These are phyloP conservation scores for Nerophis lumbriciformis DNA, from an alignment of 2,113 vertebrate genomes.

Conservation along the genomic window DNA sequence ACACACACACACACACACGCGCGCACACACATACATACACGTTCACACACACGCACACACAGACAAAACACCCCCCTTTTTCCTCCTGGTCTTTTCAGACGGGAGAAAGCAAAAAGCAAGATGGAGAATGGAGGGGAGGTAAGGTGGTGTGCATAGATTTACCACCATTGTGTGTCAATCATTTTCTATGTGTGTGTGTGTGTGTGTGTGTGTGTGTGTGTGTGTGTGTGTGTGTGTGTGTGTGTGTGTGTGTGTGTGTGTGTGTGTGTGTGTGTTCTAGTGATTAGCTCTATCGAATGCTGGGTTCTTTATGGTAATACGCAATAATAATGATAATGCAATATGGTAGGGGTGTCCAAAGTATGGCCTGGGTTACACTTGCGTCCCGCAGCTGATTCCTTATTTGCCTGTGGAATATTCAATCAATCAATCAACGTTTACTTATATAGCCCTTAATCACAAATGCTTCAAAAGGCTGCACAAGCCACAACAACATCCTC, in stretches of 20 bases:
- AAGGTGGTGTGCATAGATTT: slow-evolving; percentile 70
- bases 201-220: slow-evolving; percentile 19
- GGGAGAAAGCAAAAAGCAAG: slow-evolving; percentile 61
- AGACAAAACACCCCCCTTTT: slow-evolving; percentile 35
- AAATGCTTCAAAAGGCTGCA: no score
- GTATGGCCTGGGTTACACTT: not conserved
- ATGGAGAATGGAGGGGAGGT: slow-evolving; percentile 17
- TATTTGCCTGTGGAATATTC: not conserved
- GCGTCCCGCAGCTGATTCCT: not conserved
- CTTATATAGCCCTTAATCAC: no score
- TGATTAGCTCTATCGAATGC: slow-evolving; percentile 11
- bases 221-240: slow-evolving; percentile 14
- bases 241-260: slow-evolving; percentile 31
- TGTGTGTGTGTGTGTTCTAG: slow-evolving; percentile 17
- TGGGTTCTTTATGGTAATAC: not conserved
- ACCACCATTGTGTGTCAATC: slow-evolving; percentile 78
- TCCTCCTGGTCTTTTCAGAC: slow-evolving; percentile 62
- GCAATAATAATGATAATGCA: no score
- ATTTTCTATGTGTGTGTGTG: slow-evolving; percentile 44
- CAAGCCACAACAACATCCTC: no score
- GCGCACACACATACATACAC: not conserved
- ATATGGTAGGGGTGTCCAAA: no score
- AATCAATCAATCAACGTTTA: no score
- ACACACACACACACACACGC: slow-evolving; percentile 22
- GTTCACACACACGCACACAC: slow-evolving; percentile 1